phyloP scores from a whole-genome alignment of 2,888 invertebrate species.

The Trachelus troglodyta region DNA sequence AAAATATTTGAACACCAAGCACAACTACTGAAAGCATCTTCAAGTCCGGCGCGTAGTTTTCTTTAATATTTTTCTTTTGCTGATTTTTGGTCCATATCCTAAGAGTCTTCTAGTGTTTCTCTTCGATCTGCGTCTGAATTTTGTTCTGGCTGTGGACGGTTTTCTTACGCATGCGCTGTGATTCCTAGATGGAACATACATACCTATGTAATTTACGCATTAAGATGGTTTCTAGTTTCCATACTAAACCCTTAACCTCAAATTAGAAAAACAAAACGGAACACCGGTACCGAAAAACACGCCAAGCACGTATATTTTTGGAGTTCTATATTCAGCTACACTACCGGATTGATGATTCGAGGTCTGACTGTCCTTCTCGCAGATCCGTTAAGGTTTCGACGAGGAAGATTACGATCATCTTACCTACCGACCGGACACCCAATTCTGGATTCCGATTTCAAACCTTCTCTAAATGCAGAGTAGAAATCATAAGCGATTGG shows the following conservation, averaged over 20 bases:
- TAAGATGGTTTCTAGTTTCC: not conserved
- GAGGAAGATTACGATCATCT: not conserved
- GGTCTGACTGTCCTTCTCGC: not conserved
- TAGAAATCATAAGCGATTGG: conserved; percentile 12
- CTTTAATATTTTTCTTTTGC: conserved; percentile 26
- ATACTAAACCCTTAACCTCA: not conserved
- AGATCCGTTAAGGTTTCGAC: not conserved
- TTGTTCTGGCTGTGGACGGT: not conserved
- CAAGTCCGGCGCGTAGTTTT: conserved; percentile 30
- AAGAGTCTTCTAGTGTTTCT: not conserved
- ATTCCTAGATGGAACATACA: not conserved
- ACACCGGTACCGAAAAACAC: conserved; percentile 20
- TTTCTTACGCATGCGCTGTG: not conserved
- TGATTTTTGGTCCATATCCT: conserved; percentile 5
- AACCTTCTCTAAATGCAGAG: conserved; percentile 20
- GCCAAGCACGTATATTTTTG: conserved; percentile 22
- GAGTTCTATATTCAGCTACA: conserved; percentile 26
- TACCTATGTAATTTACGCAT: not conserved
- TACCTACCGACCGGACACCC: not conserved
- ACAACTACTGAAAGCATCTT: conserved; percentile 34
- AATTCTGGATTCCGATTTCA: conserved; percentile 34
- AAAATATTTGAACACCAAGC: conserved; percentile 31
- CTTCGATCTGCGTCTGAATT: not conserved
- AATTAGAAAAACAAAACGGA: conserved; percentile 10
- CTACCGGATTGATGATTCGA: conserved; percentile 3